Evolutionary conservation across 1,140 invertebrate genomes (phyloP), one percentile per base, ranked within the genome.

Genomic region (Nasonia longicornis): DNA sequence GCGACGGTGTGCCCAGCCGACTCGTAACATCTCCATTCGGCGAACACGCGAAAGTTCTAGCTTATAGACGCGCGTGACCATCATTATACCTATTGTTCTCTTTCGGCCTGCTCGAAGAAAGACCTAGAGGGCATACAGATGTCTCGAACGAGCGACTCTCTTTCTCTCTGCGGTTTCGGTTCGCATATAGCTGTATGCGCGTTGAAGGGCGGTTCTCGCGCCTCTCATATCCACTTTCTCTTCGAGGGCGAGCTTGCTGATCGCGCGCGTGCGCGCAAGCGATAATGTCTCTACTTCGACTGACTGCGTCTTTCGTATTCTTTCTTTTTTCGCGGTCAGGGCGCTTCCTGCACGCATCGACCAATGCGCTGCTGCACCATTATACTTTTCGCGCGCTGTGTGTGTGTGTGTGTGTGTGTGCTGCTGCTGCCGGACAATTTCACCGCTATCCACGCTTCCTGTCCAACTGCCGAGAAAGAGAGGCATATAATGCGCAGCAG

Each of bases 381-480:
- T 80, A 74, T 80, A 69, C 66, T 69, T 31, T 66, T 74, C 7
- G 26, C 11, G 38, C 31, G 35, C 52, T 26, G 26, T 26, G 26
- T 26, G 26, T 6, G 31, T 35, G 31, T 35, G 3, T 6, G 31
- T 35, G 31, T 35, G 31, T 35, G 12, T 72, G 73, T 7, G 22
- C 20, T 42, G 26, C 20, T 42, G 26, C 48, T 58, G 81, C 58
- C 82, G 70, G 48, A 73, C 69, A 83, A 80, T 83, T 83, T 83
- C 70, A 52, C 75, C 45, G 66, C 16, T 67, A 71, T 48, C 42
- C 38, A 22, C 69, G 76, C 69, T 79, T 83, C 82, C 82, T 80
- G 79, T 69, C 79, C 79, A 83, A 83, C 82, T 83, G 82, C 74
- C 75, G 38, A 38, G 77, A 35, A 35, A n/a, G 38, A 38, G 66